Evolutionary conservation across 2,797 vertebrate species (phyloP), one percentile per base, ranked within the genome.

Genomic region (Molossus molossus): DNA sequence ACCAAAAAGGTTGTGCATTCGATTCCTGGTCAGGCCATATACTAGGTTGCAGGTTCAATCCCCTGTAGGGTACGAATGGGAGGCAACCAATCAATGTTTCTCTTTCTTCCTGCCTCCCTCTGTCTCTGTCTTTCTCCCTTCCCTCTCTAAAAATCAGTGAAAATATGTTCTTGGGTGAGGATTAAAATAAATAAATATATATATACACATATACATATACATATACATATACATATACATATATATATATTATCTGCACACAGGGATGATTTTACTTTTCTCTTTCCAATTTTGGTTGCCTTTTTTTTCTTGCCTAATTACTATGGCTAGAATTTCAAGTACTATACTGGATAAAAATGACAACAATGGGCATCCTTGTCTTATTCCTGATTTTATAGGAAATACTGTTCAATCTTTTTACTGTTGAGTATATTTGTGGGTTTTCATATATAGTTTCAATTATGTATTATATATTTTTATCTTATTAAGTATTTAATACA

Each of bases 291-390:
- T 87, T 81, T 64, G 45, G 20, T 55, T 87, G 53, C 77, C 69
- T 73, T 94, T 65, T 57, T 64, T 93, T 81, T 48, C 48, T 93
- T 94, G 12, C 58, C 48, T 64, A 17, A 48, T 37, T 80, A 15
- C 48, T 88, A 18, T 64, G 57, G 23, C 27, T 81, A 67, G 50
- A 81, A 57, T 37, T 87, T 87, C 15, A 53, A 67, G 40, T 87
- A 37, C 37, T 67, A 9, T 45, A 45, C 40, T 45, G 40, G 6
- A 45, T 45, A 45, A 45, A 45, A 45, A 6, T 45, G 40, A 5
- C 18, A 20, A 50, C 67, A 75, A 37, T 73, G 45, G 9, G 17
- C 57, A 25, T 87, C 58, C n/a, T 87, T 91, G 58, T 55, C 50
- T 73, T 79, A 12, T 62, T 87, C 65, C 40, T 72, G n/a, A 40